Evolutionary conservation across 2,888 invertebrate species (phyloP).

Genomic region (Diarsia rubi): DNA sequence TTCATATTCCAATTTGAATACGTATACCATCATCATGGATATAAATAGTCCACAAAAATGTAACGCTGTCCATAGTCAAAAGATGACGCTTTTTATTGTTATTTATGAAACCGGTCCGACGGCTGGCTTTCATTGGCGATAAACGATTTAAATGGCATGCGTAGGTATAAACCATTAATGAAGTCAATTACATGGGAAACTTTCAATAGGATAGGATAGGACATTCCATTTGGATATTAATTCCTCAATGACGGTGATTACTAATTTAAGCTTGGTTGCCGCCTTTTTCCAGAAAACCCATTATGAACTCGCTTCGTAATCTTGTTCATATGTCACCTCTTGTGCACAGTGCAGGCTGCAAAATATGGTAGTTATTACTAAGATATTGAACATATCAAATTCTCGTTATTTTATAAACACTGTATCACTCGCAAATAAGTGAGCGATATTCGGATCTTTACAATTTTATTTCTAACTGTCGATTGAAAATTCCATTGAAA

Average conservation of each 20-base stretch:
- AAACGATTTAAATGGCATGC: conserved; percentile 46
- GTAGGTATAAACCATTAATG: conserved; percentile 44
- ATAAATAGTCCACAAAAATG: conserved; percentile 59
- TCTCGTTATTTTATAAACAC: background rate
- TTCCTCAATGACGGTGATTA: conserved; percentile 1
- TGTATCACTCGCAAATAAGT: background rate
- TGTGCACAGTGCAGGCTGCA: background rate
- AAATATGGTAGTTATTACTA: conserved; percentile 3
- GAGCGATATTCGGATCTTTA: no score
- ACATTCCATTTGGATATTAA: conserved; percentile 10
- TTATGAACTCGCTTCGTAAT: background rate
- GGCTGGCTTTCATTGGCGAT: conserved; percentile 52
- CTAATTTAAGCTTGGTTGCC: background rate
- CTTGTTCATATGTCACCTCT: background rate
- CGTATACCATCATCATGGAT: conserved; percentile 43
- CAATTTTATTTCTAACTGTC: background rate
- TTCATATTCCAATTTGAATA: conserved; percentile 32
- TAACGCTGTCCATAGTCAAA: conserved; percentile 42
- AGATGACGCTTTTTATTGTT: conserved; percentile 59
- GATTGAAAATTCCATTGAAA: conserved; percentile 21
- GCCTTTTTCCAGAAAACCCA: background rate
- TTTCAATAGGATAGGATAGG: conserved; percentile 19
- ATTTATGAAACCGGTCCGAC: conserved; percentile 55
- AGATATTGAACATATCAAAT: background rate
- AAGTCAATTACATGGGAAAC: conserved; percentile 54